Evolutionary conservation across 2,113 vertebrate genomes (phyloP).

Genomic region (Corythoichthys intestinalis): DNA sequence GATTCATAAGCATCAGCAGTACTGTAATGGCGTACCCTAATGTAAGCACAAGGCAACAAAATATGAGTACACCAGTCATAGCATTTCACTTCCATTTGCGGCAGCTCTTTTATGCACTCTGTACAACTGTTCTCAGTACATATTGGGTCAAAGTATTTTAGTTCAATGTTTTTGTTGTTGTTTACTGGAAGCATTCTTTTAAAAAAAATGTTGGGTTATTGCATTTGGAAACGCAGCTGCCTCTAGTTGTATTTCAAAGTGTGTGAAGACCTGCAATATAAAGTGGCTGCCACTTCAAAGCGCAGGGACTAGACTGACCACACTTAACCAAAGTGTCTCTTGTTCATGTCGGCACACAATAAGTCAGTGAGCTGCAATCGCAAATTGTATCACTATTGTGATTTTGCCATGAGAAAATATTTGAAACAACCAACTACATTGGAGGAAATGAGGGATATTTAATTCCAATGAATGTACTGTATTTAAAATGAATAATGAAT

Average conservation of each 20-base stretch:
- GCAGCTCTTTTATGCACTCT: background rate
- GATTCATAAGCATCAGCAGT: background rate
- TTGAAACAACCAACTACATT: background rate
- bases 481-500: background rate
- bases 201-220: background rate
- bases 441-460: background rate
- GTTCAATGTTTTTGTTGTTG: background rate
- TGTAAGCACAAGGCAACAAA: background rate
- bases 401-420: background rate
- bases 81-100: background rate
- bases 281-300: background rate
- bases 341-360: background rate
- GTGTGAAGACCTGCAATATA: slow-evolving; percentile 2
- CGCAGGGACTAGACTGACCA: background rate
- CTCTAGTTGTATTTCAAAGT: background rate
- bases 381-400: background rate
- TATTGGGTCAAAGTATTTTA: background rate
- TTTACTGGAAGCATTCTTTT: background rate
- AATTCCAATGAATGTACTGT: slow-evolving; percentile 1
- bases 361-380: background rate
- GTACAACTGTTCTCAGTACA: background rate
- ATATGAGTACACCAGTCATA: background rate
- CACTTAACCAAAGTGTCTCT: background rate
- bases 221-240: background rate
- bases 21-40: background rate